Percentiles rank a stretch among this genome's conserved stretches.
Evolutionary conservation across 2,113 vertebrate genomes (phyloP).

Genomic region (Boleophthalmus pectinirostris): DNA sequence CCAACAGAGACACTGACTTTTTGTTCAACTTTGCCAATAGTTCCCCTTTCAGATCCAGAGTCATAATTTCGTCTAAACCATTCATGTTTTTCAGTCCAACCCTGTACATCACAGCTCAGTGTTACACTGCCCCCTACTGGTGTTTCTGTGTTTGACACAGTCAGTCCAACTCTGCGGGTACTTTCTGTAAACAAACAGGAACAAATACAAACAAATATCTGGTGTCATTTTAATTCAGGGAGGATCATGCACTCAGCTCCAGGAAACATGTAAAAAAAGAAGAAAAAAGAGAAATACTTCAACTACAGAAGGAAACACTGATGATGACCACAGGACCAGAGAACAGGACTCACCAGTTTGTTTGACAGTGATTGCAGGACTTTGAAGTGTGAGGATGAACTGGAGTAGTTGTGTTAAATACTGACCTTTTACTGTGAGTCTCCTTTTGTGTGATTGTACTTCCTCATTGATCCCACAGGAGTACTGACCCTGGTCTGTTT

Average conservation of each 20-base stretch:
- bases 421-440: neutral
- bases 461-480: neutral
- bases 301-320: neutral
- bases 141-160: neutral
- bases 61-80: neutral
- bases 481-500: neutral
- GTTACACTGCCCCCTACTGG: neutral
- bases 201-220: no score
- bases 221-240: no score
- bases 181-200: neutral
- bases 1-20: neutral
- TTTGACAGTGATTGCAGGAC: neutral
- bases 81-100: neutral
- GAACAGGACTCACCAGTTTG: neutral
- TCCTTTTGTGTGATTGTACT: neutral
- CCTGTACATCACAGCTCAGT: conserved; percentile 1
- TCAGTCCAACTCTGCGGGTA: neutral
- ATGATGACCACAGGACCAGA: neutral
- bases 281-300: neutral
- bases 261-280: no score
- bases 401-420: no score
- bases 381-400: neutral
- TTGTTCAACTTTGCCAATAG: no score
- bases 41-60: neutral
- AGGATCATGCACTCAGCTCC: no score